A percentile compares a stretch with the other conserved stretches of the same genome.
phyloP scores from a whole-genome alignment of 1,140 invertebrate genomes.

The Radopholus similis region DNA sequence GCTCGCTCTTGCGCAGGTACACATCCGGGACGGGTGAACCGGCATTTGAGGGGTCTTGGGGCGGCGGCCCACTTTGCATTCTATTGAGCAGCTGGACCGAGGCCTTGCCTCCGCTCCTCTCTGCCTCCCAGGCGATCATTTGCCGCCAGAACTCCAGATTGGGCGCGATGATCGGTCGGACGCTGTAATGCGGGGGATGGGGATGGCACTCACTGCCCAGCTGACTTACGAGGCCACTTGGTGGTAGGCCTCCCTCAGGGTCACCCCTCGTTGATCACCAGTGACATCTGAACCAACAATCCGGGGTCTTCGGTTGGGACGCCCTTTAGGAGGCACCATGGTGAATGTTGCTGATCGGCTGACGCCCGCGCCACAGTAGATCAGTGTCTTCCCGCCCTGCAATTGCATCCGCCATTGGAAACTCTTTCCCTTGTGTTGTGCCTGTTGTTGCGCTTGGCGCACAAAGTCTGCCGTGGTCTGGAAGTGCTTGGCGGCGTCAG shows the following conservation, averaged over 20 bases:
- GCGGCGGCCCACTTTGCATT: slow-evolving; percentile 15
- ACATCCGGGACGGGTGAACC: slow-evolving; percentile 13
- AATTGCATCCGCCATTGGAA: background rate
- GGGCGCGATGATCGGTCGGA: slow-evolving; percentile 76
- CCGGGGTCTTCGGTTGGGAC: no score
- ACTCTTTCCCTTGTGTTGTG: background rate
- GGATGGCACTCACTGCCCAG: background rate
- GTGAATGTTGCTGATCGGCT: slow-evolving; percentile 77
- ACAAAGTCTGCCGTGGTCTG: slow-evolving; percentile 70
- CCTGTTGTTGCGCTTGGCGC: slow-evolving; percentile 28
- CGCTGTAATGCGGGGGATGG: slow-evolving; percentile 43
- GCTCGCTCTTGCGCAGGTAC: slow-evolving; percentile 3
- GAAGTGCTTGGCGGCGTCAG: slow-evolving; percentile 65
- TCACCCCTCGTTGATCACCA: slow-evolving; percentile 76
- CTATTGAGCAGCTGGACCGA: slow-evolving; percentile 47
- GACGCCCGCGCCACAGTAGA: slow-evolving; percentile 82
- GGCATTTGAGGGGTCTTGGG: background rate
- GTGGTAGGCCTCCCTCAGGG: slow-evolving; percentile 73
- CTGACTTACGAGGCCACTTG: slow-evolving; percentile 63
- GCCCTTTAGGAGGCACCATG: no score
- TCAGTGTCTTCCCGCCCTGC: slow-evolving; percentile 70
- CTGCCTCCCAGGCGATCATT: slow-evolving; percentile 72
- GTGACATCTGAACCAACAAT: no score
- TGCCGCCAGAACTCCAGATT: slow-evolving; percentile 84
- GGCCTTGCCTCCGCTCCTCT: slow-evolving; percentile 49